A percentile compares a stretch with the other conserved stretches of the same genome.
Evolutionary conservation across 2,797 vertebrate genomes (phyloP).

Genomic region (Micromesistius poutassou): DNA sequence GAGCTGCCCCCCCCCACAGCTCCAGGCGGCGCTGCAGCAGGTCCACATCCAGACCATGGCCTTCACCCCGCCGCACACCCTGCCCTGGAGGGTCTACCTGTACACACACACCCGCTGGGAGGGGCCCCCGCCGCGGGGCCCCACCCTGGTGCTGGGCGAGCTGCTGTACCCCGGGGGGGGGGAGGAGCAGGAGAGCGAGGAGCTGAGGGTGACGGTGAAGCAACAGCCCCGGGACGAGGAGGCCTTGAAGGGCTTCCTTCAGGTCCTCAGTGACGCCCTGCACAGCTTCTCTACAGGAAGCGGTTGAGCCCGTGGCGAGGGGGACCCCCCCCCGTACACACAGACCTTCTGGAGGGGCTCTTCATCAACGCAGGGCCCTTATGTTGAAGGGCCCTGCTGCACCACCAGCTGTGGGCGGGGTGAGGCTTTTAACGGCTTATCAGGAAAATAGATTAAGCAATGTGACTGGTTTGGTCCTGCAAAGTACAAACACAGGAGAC

Average conservation of each 20-base stretch:
- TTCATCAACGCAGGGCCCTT: background rate
- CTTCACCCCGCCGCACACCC: slow-evolving; percentile 75
- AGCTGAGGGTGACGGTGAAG: slow-evolving; percentile 51
- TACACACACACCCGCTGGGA: slow-evolving; percentile 71
- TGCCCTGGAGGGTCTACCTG: slow-evolving; percentile 90
- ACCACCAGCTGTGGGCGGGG: too few relatives aligned
- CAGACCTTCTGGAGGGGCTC: background rate
- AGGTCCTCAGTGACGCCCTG: background rate
- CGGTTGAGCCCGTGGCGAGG: background rate
- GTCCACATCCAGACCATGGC: slow-evolving; percentile 91
- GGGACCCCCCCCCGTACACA: background rate
- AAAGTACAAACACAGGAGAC: background rate
- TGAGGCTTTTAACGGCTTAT: background rate
- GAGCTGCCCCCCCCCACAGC: slow-evolving; percentile 66
- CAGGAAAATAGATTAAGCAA: background rate
- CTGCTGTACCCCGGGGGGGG: slow-evolving; percentile 67
- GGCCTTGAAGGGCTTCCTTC: background rate
- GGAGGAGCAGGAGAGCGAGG: background rate
- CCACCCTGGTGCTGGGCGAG: slow-evolving; percentile 80
- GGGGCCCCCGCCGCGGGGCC: slow-evolving; percentile 28
- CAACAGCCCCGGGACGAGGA: background rate
- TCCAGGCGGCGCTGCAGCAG: slow-evolving; percentile 84
- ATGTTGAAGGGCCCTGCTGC: too few relatives aligned
- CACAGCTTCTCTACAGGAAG: background rate
- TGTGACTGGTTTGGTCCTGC: background rate